Percentiles rank a stretch among this genome's conserved stretches.
phyloP scores from a whole-genome alignment of 2,888 invertebrate genomes.

The Cryptus armator region DNA sequence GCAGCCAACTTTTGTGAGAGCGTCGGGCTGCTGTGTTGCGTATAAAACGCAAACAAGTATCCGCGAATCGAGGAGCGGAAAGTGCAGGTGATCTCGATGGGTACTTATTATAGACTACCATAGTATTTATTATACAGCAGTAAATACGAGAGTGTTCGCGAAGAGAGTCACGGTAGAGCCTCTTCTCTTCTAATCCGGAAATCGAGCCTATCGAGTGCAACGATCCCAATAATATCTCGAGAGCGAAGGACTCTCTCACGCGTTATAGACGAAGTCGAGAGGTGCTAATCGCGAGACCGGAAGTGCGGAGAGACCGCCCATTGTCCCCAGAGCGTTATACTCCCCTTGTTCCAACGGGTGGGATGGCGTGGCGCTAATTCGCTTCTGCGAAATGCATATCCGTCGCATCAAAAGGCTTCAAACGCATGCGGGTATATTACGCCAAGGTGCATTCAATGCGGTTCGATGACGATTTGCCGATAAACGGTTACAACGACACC shows the following conservation, averaged over 20 bases:
- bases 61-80: slow-evolving; percentile 19
- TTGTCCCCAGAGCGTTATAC: slow-evolving; percentile 60
- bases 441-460: slow-evolving; percentile 14
- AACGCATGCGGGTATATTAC: slow-evolving; percentile 32
- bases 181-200: slow-evolving; percentile 45
- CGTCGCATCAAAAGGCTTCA: slow-evolving; percentile 19
- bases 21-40: neutral
- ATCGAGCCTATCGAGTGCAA: slow-evolving; percentile 41
- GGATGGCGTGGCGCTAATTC: slow-evolving; percentile 61
- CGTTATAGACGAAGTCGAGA: slow-evolving; percentile 20
- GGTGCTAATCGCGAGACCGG: slow-evolving; percentile 68
- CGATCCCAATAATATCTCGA: slow-evolving; percentile 18
- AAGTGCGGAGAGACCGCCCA: slow-evolving; percentile 69
- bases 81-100: slow-evolving; percentile 38
- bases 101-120: slow-evolving; percentile 16
- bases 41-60: slow-evolving; percentile 36
- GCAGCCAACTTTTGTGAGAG: neutral
- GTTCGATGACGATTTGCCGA: too few relatives aligned
- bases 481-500: too few relatives aligned
- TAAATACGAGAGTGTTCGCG: slow-evolving; percentile 36
- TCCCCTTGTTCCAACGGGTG: slow-evolving; percentile 56
- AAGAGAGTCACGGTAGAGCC: neutral
- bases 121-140: slow-evolving; percentile 34
- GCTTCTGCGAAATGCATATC: slow-evolving; percentile 57
- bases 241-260: slow-evolving; percentile 27